Percentiles rank a stretch among this genome's conserved stretches.
phyloP scores from a whole-genome alignment of 2,888 invertebrate genomes.

The Imbricaverruca yamaguchii region DNA sequence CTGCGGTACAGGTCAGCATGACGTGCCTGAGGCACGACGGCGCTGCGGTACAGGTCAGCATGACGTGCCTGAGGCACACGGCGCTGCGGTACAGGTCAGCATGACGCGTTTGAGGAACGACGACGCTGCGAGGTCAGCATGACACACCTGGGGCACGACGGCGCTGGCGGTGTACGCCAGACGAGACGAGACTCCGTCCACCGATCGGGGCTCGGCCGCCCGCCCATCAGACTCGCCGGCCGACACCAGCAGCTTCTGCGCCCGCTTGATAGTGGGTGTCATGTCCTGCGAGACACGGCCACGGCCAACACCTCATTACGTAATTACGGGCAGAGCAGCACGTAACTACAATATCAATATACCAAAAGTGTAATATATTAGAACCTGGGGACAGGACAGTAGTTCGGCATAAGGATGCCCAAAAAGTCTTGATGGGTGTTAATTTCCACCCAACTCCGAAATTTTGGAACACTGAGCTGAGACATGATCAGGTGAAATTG shows the following conservation, averaged over 20 bases:
- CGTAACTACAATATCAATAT: neutral
- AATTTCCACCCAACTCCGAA: no score
- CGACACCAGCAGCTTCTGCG: neutral
- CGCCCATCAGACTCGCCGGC: neutral
- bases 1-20: no score
- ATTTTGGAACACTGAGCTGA: no score
- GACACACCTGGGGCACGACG: neutral
- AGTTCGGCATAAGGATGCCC: neutral
- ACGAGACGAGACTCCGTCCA: neutral
- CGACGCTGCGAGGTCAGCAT: no score
- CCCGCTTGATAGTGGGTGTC: neutral
- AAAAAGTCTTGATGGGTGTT: neutral
- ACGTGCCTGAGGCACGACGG: no score
- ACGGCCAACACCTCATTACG: no score
- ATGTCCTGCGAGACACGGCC: neutral
- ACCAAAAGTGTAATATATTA: neutral
- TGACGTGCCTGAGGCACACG: no score
- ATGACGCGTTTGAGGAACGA: no score
- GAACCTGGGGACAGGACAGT: neutral
- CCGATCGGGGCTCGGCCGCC: neutral
- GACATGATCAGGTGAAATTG: no score
- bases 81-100: no score
- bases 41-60: no score
- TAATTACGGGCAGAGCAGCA: neutral
- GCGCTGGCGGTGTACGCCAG: constrained; percentile 1